Conservation (phyloP, 30 jellyfish, hydroid and myxozoan genomes). For the Haliclystus octoradiatus region DNA sequence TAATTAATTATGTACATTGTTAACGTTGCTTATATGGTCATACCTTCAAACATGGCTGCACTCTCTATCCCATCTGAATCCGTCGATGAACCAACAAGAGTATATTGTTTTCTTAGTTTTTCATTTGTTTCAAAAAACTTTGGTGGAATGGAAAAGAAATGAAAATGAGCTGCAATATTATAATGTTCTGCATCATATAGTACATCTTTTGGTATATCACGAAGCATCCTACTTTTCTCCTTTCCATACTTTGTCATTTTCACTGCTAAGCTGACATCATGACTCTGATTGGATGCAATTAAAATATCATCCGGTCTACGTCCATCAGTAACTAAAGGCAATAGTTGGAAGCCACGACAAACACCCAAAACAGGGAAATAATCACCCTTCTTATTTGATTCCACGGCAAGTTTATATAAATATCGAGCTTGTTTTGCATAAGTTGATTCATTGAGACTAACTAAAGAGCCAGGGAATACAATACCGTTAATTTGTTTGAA, state of each 20-base stretch:
- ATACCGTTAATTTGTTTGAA: constrained; percentile 45
- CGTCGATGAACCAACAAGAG: constrained; percentile 27
- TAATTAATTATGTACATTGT: too few relatives aligned
- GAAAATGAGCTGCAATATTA: constrained; percentile 35
- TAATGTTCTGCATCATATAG: constrained; percentile 17
- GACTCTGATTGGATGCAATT: constrained; percentile 14
- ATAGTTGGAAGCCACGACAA: constrained; percentile 64
- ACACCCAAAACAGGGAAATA: constrained; percentile 66
- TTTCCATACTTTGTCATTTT: constrained; percentile 13
- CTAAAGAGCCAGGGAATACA: constrained; percentile 66
- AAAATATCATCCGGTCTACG: constrained; percentile 3
- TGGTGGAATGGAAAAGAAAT: constrained; percentile 42
- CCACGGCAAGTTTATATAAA: constrained; percentile 24
- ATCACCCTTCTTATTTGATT: constrained; percentile 33
- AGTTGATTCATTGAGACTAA: constrained; percentile 31
- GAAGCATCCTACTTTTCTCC: constrained; percentile 33
- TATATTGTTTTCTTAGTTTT: constrained; percentile 2
- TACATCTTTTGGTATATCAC: constrained; percentile 28
- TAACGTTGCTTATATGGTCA: too few relatives aligned
- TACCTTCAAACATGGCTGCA: constrained; percentile 45
- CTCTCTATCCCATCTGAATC: constrained; percentile 27
- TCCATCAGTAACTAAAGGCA: constrained; percentile 45
- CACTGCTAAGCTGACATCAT: constrained; percentile 41
- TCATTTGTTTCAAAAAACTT: constrained; percentile 6
- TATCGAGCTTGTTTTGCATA: constrained; percentile 12